phyloP scores from a whole-genome alignment of 2,113 vertebrate genomes.

The Bostrychus sinensis region DNA sequence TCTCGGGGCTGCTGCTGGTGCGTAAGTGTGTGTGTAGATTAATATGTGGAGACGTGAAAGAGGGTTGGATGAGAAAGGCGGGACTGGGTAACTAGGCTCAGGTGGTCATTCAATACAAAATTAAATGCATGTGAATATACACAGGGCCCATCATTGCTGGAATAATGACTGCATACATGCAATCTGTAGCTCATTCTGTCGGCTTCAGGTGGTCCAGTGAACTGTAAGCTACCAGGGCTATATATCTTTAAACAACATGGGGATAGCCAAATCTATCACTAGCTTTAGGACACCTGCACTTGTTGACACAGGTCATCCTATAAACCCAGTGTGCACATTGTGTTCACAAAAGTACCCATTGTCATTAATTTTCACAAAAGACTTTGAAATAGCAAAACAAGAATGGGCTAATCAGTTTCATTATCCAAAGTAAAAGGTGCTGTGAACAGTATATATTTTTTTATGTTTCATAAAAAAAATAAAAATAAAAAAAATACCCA shows the following conservation, averaged over 20 bases:
- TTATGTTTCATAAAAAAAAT: too few relatives aligned
- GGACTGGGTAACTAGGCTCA: slow-evolving; percentile 57
- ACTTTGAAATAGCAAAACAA: too few relatives aligned
- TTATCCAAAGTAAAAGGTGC: too few relatives aligned
- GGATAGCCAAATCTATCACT: background rate
- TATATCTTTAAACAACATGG: background rate
- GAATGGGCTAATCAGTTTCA: too few relatives aligned
- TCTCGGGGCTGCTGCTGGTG: slow-evolving; percentile 56
- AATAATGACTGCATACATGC: slow-evolving; percentile 6
- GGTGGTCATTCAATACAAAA: slow-evolving; percentile 50
- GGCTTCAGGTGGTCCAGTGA: background rate
- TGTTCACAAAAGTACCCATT: too few relatives aligned
- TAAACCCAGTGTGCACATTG: too few relatives aligned
- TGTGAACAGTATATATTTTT: too few relatives aligned
- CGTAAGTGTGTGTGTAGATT: slow-evolving; percentile 28
- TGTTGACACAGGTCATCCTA: too few relatives aligned
- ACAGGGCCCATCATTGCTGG: background rate
- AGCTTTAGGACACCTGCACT: too few relatives aligned
- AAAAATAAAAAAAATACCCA: too few relatives aligned
- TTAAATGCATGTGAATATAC: background rate
- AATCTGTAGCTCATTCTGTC: background rate
- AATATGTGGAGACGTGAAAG: slow-evolving; percentile 30
- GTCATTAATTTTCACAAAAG: too few relatives aligned
- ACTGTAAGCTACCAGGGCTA: background rate
- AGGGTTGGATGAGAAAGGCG: slow-evolving; percentile 39